Conservation (phyloP, 2,888 invertebrate species). For the Seira musarum region DNA sequence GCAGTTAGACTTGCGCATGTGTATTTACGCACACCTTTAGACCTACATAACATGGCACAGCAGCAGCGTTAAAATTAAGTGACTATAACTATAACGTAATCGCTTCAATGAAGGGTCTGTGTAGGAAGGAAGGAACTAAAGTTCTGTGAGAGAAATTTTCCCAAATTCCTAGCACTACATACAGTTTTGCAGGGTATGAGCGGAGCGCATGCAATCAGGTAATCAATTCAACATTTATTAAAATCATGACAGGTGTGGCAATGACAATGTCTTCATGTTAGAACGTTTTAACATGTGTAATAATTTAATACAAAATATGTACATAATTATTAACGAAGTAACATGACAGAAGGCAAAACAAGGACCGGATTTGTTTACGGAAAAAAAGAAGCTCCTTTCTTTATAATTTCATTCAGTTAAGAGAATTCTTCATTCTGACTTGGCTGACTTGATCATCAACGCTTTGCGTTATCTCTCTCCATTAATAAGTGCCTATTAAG, state of each 20-base stretch:
- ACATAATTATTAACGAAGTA: too few species aligned
- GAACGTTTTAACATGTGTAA: conserved; percentile 2
- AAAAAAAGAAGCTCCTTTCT: too few species aligned
- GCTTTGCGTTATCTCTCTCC: conserved; percentile 21
- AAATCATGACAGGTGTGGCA: conserved; percentile 24
- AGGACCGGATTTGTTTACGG: too few species aligned
- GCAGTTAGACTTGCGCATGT: neutral
- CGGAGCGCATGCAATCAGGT: conserved; percentile 22
- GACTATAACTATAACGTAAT: too few species aligned
- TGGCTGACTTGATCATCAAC: neutral
- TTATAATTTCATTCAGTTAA: too few species aligned
- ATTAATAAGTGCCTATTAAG: conserved; percentile 33
- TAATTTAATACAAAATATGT: neutral
- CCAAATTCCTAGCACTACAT: too few species aligned
- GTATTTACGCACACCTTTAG: neutral
- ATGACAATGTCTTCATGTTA: conserved; percentile 14
- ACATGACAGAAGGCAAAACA: neutral
- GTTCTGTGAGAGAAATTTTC: conserved; percentile 13
- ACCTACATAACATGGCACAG: neutral
- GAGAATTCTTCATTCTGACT: too few species aligned
- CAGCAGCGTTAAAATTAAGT: neutral
- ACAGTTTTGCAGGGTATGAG: too few species aligned
- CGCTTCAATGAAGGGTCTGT: neutral
- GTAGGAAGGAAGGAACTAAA: conserved; percentile 19
- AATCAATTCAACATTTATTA: neutral